A percentile compares a stretch with the other conserved stretches of the same genome.
These are phyloP conservation scores for Pilophorus perplexus DNA, from an alignment of 2,888 invertebrate genomes.

Conservation along the genomic window DNA sequence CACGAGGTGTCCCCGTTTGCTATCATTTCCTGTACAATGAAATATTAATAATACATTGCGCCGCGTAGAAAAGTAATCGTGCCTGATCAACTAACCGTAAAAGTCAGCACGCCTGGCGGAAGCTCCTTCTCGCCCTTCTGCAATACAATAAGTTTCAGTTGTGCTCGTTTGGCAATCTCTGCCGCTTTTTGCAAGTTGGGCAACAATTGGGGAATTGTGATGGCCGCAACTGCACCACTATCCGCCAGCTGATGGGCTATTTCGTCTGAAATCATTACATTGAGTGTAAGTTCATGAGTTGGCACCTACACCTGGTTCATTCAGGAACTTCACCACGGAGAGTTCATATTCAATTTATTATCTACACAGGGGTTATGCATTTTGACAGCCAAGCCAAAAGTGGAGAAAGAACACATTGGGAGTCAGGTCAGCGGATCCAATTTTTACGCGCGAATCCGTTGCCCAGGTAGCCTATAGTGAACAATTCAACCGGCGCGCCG, in stretches of 20 bases:
- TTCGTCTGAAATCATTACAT: constrained; percentile 38
- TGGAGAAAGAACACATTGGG: too few relatives aligned
- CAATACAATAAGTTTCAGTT: constrained; percentile 18
- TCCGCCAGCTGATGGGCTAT: constrained; percentile 37
- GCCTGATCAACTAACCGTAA: background rate
- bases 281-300: background rate
- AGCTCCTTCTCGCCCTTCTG: background rate
- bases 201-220: constrained; percentile 25
- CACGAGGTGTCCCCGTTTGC: background rate
- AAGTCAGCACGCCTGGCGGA: background rate
- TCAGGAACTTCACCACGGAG: too few relatives aligned
- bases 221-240: constrained; percentile 22
- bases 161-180: background rate
- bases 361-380: too few relatives aligned
- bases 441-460: too few relatives aligned
- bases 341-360: too few relatives aligned
- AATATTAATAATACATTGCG: too few relatives aligned
- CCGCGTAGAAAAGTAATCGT: background rate
- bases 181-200: constrained; percentile 29
- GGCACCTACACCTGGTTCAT: background rate
- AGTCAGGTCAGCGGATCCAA: too few relatives aligned
- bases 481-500: too few relatives aligned
- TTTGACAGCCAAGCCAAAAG: too few relatives aligned
- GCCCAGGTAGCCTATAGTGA: too few relatives aligned
- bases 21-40: constrained; percentile 8